Evolutionary conservation across 1,140 invertebrate species (phyloP), one percentile per base, ranked within the genome.

Genomic region (Drosophila sulfurigaster): DNA sequence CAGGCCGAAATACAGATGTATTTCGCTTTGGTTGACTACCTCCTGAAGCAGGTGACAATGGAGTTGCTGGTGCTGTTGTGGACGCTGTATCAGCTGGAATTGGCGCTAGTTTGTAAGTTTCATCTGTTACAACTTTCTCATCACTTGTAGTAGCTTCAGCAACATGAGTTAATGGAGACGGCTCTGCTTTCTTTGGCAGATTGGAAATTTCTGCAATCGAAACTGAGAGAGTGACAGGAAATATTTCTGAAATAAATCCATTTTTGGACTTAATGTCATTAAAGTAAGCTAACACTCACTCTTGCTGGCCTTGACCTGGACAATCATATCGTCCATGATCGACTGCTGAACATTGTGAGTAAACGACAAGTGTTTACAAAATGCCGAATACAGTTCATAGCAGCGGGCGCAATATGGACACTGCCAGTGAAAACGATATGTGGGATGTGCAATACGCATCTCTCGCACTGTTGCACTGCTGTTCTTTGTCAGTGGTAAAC

Each of bases 391-490:
- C 20, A 72, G 46, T 32, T 85, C 85, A 10, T 62, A 76, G 2
- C 32, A 30, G 3, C 52, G 43, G 5, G 58, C 43, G 48, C 85
- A 88, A 0, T 67, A 20, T 1, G 81, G 78, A 56, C 85, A 88
- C 7, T 46, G 49, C 81, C 81, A 88, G 10, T 70, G 28, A 15
- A 88, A 88, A 8, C 68, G 57, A 48, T 76, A 65, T 4, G 54
- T 15, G 0, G 69, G 67, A 60, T 86, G 60, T 2, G 15, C 38
- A 6, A 4, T 5, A 1, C 77, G 64, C 28, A 87, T 32, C 5
- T 72, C 49, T n/a, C 62, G 67, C 13, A 75, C 32, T 6, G 20
- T 58, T 1, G n/a, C 16, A 11, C 48, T 28, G 20, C 63, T 62
- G 5, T 4, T n/a, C 8, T 46, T 51, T 4, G 57, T 75, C 1